Evolutionary conservation across 2,888 invertebrate species (phyloP).

Genomic region (Chirona hameri): DNA sequence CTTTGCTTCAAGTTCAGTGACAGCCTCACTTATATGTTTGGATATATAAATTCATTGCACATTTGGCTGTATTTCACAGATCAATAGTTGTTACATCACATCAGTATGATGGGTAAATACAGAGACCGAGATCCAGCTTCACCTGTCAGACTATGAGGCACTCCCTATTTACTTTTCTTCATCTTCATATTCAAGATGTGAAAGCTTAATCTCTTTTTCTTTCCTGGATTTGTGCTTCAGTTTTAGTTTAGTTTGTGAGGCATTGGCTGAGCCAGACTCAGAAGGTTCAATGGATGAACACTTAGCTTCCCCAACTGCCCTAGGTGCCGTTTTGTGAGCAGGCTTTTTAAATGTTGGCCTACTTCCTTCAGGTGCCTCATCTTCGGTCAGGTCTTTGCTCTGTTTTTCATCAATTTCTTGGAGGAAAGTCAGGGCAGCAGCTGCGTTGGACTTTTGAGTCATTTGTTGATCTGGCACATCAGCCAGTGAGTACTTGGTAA

Average conservation of each 20-base stretch:
- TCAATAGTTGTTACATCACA: no score
- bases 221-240: background rate
- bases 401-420: background rate
- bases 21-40: no score
- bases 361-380: background rate
- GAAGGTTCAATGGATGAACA: background rate
- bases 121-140: no score
- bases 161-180: background rate
- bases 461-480: background rate
- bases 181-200: background rate
- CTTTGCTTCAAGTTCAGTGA: no score
- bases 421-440: background rate
- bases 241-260: background rate
- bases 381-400: background rate
- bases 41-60: no score
- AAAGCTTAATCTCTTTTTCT: background rate
- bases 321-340: background rate
- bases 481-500: background rate
- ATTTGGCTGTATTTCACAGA: no score
- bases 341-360: slow-evolving; percentile 2
- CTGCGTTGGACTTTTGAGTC: background rate
- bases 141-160: no score
- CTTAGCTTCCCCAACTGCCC: background rate
- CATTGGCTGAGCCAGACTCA: background rate
- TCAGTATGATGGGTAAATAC: no score